phyloP scores from a whole-genome alignment of 1,140 invertebrate genomes.

The Drosophila rhopaloa region DNA sequence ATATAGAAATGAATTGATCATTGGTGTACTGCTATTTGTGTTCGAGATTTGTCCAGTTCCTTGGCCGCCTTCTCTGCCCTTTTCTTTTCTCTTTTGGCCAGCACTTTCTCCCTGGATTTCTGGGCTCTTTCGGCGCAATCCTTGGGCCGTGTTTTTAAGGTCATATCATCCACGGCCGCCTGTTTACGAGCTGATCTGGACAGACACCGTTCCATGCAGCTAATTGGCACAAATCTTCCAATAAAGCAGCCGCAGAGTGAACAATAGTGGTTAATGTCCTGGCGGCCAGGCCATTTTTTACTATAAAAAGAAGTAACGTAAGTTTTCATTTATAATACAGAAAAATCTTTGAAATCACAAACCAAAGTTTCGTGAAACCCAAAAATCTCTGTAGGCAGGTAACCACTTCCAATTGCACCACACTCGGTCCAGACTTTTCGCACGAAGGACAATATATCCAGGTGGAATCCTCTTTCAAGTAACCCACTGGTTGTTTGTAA shows the following conservation, averaged over 20 bases:
- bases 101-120: constrained; percentile 53
- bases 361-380: constrained; percentile 67
- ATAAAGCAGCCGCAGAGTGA: constrained; percentile 74
- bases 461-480: constrained; percentile 54
- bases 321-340: no score
- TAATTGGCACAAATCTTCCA: constrained; percentile 62
- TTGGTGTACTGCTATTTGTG: constrained; percentile 26
- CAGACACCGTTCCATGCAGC: constrained; percentile 67
- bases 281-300: constrained; percentile 62
- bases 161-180: constrained; percentile 70
- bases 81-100: constrained; percentile 52
- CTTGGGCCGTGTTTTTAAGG: constrained; percentile 59
- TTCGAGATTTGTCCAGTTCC: constrained; percentile 4
- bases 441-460: constrained; percentile 74
- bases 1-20: constrained; percentile 21
- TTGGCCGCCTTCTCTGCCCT: constrained; percentile 36
- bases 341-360: neutral
- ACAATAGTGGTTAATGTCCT: constrained; percentile 79
- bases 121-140: constrained; percentile 73
- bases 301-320: constrained; percentile 23
- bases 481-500: constrained; percentile 52
- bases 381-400: constrained; percentile 67
- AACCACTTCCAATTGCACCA: constrained; percentile 64
- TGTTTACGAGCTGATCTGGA: constrained; percentile 61
- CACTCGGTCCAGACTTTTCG: constrained; percentile 52